Base-by-base conservation (phyloP, 2,888 invertebrate species). In the Dynastes hyllus region DNA sequence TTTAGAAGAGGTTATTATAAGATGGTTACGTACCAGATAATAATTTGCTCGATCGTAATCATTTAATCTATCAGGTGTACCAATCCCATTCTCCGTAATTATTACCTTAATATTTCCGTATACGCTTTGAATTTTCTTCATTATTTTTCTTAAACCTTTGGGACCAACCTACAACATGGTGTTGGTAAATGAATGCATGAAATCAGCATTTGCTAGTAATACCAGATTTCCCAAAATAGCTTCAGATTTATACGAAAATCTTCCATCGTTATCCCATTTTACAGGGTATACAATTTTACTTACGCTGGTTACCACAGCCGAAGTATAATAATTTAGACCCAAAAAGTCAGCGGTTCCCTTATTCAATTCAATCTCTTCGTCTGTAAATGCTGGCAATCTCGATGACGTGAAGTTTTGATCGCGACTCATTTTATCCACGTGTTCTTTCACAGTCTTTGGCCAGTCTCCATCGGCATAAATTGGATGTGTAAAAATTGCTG, bases 401-500 rank as follows among this genome's bases (percentile, higher is more conserved):
- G 32, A 37, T 37, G 32, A 37, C 32, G 32, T 37, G 32, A 37
- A 37, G 3, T 90, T 90, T 84, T 92, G 89, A 2, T 83, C 77
- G 29, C 80, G 80, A 81, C 92, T 91, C 65, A 88, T 89, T 1
- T 84, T 83, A 4, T 84, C 88, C 16, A 92, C 87, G 66, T 85
- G 83, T 2, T 85, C 75, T 81, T 89, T 91, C 90, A 92, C 90
- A 0, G 90, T 78, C 16, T 83, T 80, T 0, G 91, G 91, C 85
- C 92, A 92, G 83, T 91, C 90, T 0, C 92, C 92, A 61, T 84
- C 81, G 0, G 88, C 88, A 83, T 37, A 37, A 37, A 37, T 37
- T 5, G 32, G 32, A 5, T 37, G 32, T 37, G 32, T 5, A 37
- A 37, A 37, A 37, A 37, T 37, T 5, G 32, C 32, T 37, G 32